Conservation (phyloP, 2,113 vertebrate species). For the Clarias macrocephalus region DNA sequence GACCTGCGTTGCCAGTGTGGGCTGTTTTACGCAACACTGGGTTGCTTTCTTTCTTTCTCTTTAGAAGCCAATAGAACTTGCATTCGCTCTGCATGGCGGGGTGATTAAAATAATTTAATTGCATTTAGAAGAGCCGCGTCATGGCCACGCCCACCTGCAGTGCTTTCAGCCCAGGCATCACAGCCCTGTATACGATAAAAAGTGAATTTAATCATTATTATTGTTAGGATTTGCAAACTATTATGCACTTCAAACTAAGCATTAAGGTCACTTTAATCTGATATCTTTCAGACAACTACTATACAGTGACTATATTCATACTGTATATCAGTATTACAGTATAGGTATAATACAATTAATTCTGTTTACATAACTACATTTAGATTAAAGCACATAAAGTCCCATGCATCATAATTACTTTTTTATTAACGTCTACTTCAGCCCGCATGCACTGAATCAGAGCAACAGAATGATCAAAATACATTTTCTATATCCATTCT, state of each 20-base stretch:
- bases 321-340: background rate
- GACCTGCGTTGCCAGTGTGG: background rate
- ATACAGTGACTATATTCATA: background rate
- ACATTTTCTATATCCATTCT: background rate
- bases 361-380: background rate
- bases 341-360: background rate
- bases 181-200: background rate
- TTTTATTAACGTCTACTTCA: background rate
- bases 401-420: background rate
- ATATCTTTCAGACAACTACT: background rate
- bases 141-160: slow-evolving; percentile 10
- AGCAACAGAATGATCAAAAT: background rate
- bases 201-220: background rate
- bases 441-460: background rate
- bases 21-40: background rate
- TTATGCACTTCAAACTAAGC: background rate
- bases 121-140: too few species aligned
- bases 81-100: background rate
- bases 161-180: background rate
- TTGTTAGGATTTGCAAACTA: background rate
- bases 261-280: background rate
- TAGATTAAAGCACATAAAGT: background rate
- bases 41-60: background rate
- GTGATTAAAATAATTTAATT: background rate
- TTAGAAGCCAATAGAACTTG: background rate